A percentile compares a stretch with the other conserved stretches of the same genome.
phyloP scores from a whole-genome alignment of 1,140 invertebrate species.

The Sipha flava region DNA sequence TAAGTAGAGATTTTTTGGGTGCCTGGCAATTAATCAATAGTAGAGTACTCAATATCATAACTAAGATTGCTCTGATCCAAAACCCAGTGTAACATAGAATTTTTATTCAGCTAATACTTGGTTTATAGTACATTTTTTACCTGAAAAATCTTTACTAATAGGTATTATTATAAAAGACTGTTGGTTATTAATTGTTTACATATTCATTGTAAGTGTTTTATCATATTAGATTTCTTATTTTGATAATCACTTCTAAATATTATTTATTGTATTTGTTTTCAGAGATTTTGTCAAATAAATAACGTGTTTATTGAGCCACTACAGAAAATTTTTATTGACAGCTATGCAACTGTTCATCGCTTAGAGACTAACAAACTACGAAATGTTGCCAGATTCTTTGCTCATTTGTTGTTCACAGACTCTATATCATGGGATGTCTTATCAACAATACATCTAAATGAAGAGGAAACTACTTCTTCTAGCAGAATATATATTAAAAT shows the following conservation, averaged over 20 bases:
- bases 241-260: not conserved
- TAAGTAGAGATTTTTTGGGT: too few relatives aligned
- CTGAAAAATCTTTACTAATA: too few relatives aligned
- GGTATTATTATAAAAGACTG: too few relatives aligned
- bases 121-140: too few relatives aligned
- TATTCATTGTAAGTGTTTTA: too few relatives aligned
- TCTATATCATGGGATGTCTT: constrained; percentile 91
- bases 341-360: constrained; percentile 87
- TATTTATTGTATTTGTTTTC: constrained; percentile 40
- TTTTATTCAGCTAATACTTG: too few relatives aligned
- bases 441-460: constrained; percentile 80
- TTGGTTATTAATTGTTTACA: too few relatives aligned
- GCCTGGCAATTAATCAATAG: too few relatives aligned
- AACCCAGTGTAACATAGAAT: too few relatives aligned
- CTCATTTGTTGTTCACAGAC: constrained; percentile 92
- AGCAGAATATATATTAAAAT: constrained; percentile 98
- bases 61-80: too few relatives aligned
- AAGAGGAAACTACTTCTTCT: constrained; percentile 95
- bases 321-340: constrained; percentile 90
- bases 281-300: constrained; percentile 87
- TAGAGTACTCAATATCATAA: too few relatives aligned
- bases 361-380: constrained; percentile 92
- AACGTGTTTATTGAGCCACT: constrained; percentile 85
- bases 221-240: too few relatives aligned
- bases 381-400: constrained; percentile 98